Conservation (phyloP, 2,888 invertebrate genomes). For the Clusia tigrina region DNA sequence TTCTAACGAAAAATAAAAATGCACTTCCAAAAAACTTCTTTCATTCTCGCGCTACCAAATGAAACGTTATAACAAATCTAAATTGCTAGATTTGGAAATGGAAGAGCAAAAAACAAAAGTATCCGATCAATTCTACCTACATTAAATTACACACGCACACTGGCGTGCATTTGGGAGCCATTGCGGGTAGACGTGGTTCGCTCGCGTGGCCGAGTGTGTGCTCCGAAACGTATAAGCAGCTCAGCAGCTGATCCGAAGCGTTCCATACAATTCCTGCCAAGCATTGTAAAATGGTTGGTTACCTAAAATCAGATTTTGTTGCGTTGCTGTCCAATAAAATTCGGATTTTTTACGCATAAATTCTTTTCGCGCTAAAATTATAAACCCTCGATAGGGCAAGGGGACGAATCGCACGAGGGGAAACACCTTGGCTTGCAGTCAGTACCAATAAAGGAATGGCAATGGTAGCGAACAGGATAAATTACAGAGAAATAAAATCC, state of each 20-base stretch:
- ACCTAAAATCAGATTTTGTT: constrained; percentile 17
- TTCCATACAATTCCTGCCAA: constrained; percentile 14
- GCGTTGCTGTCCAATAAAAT: constrained; percentile 28
- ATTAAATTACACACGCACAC: not conserved
- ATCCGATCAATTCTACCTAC: constrained; percentile 1
- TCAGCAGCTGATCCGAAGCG: no score
- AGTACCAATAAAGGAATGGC: no score
- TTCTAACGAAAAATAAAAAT: not conserved
- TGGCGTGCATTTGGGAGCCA: not conserved
- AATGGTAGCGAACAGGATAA: no score
- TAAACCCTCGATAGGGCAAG: no score
- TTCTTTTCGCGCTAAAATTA: constrained; percentile 2
- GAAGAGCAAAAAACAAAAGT: constrained; percentile 7
- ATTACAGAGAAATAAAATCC: no score
- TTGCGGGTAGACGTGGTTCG: not conserved
- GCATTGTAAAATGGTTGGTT: not conserved
- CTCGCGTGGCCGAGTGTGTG: not conserved
- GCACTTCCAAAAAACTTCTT: not conserved
- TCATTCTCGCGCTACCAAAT: not conserved
- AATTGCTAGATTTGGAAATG: not conserved
- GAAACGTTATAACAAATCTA: constrained; percentile 1
- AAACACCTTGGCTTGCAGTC: no score
- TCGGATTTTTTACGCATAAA: constrained; percentile 28
- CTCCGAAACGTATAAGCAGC: not conserved
- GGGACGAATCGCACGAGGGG: no score